phyloP scores from a whole-genome alignment of 2,113 vertebrate species.

The Pipra filicauda region DNA sequence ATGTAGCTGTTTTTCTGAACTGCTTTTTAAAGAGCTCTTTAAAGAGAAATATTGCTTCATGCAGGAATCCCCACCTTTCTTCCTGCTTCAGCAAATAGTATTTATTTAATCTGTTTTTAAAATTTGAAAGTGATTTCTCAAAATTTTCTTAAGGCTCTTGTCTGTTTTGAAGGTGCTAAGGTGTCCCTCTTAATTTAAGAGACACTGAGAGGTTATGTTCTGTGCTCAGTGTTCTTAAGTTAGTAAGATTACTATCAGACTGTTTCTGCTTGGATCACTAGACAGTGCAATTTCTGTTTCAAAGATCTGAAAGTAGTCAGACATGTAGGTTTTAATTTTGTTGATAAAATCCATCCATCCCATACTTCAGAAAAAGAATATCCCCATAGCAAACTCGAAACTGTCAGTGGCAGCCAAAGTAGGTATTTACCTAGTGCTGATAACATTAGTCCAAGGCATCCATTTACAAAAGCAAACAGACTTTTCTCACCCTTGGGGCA shows the following conservation, averaged over 20 bases:
- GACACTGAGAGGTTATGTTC: not conserved
- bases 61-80: not conserved
- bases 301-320: not conserved
- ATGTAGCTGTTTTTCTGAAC: not conserved
- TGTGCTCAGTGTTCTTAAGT: not conserved
- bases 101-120: not conserved
- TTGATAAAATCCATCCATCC: not conserved
- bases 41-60: not conserved
- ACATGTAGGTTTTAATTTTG: not conserved
- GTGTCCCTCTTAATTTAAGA: not conserved
- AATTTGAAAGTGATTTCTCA: not conserved
- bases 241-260: not conserved
- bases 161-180: not conserved
- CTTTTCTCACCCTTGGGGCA: not conserved
- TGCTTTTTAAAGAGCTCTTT: not conserved
- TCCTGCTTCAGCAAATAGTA: not conserved
- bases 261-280: not conserved
- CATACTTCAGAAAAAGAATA: not conserved
- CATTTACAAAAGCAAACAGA: not conserved
- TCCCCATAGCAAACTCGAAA: accelerated
- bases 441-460: not conserved
- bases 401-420: not conserved
- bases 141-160: not conserved
- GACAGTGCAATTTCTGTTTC: not conserved
- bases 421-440: not conserved